Conservation (phyloP, 2,797 vertebrate species). For the Sorex maritimensis region DNA sequence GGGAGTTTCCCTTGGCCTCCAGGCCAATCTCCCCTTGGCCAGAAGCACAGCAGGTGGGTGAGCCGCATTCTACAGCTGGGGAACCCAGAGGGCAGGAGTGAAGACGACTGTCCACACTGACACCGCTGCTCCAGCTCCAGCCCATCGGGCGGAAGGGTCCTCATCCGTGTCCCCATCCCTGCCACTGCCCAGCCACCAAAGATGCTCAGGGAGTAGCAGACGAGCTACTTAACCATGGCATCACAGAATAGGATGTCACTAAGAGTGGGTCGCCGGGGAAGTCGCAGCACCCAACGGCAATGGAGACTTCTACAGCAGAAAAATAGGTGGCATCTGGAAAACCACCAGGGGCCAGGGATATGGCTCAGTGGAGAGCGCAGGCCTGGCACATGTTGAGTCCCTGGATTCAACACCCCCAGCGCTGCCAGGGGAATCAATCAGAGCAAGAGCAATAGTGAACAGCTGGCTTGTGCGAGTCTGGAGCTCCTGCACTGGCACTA, state of each 20-base stretch:
- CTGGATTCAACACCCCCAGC: too few relatives aligned
- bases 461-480: too few relatives aligned
- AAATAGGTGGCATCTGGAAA: neutral
- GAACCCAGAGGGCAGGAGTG: neutral
- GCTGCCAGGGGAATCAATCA: too few relatives aligned
- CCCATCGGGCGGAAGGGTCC: neutral
- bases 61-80: neutral
- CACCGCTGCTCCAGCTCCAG: fast-evolving
- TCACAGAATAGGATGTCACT: neutral
- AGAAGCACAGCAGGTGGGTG: neutral
- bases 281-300: neutral
- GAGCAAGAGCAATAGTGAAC: too few relatives aligned
- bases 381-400: too few relatives aligned
- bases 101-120: neutral
- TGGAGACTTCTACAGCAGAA: neutral
- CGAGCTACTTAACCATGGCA: neutral
- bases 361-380: too few relatives aligned
- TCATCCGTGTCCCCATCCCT: too few relatives aligned
- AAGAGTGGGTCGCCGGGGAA: neutral
- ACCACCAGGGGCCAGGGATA: neutral
- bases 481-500: too few relatives aligned
- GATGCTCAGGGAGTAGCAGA: neutral
- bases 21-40: neutral
- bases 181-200: neutral
- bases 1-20: slow-evolving; percentile 7